These are phyloP conservation scores for Dermochelys coriacea DNA, from an alignment of 2,797 vertebrate species.

Conservation along the genomic window DNA sequence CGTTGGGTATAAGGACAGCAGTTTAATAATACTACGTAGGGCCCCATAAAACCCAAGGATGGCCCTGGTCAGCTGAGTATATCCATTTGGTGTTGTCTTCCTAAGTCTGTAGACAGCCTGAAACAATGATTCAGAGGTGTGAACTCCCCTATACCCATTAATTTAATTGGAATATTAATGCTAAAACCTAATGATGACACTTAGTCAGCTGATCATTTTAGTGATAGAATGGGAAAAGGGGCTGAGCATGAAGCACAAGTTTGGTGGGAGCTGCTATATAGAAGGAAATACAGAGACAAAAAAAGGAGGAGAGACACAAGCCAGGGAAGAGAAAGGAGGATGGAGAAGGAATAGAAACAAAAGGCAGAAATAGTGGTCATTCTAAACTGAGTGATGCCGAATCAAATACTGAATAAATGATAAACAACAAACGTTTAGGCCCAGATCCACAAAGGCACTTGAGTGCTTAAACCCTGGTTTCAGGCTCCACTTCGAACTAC, in stretches of 20 bases:
- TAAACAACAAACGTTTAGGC: not conserved
- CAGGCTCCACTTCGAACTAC: no score
- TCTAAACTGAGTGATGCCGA: not conserved
- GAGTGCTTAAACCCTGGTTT: no score
- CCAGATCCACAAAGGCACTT: fast-evolving
- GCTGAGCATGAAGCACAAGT: not conserved
- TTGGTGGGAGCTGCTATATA: not conserved
- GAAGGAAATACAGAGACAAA: not conserved
- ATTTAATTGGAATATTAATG: not conserved
- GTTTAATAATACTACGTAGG: no score
- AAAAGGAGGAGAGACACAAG: not conserved
- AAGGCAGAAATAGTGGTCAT: not conserved
- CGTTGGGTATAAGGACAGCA: no score
- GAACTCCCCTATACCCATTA: not conserved
- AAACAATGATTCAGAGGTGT: not conserved
- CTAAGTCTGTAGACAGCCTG: not conserved
- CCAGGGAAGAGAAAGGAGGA: not conserved
- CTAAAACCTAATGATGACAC: not conserved
- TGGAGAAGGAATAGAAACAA: not conserved
- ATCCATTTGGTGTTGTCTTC: not conserved
- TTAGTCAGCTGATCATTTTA: not conserved
- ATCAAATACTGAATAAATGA: not conserved
- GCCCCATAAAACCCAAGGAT: no score
- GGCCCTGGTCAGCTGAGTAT: not conserved
- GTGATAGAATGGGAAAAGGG: not conserved